Evolutionary conservation across 2,888 invertebrate species (phyloP), one percentile per base, ranked within the genome.

Genomic region (Habroteleia sp.): DNA sequence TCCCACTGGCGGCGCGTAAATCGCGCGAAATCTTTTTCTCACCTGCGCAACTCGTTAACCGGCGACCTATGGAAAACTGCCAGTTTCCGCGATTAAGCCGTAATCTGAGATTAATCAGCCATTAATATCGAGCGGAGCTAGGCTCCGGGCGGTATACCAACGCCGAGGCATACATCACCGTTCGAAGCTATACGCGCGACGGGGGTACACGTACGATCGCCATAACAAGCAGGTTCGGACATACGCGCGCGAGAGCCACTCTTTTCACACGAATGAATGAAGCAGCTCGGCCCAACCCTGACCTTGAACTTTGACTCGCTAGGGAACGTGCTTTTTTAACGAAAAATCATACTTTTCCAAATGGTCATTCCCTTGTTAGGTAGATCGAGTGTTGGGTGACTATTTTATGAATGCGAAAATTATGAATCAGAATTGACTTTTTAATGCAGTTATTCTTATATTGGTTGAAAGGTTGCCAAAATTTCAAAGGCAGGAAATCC

Each of bases 201-300:
- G 58, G 71, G 74, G 66, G 52, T 63, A 56, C 56, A 37, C 62
- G 42, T 52, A 65, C 31, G 60, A 33, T 35, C 56, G 52, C 68
- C 35, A 31, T 75, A 77, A 73, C 69, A 44, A 74, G 72, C 69
- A 17, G 63, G 46, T 44, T 42, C 35, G 29, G 27, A 14, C 63
- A 63, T 65, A 41, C 72, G 62, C 63, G 35, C 56, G 50, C 42
- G 14, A 69, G 71, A 79, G 77, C 76, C 76, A 75, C 71, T 76
- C 78, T 80, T 81, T 82, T 81, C 80, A 74, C 79, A 80, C 81
- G 79, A 80, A 79, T 82, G 81, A 83, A 83, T 83, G 82, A 81
- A 83, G 76, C 79, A 79, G 77, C 79, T 78, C 80, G 68, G 79
- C 81, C 82, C 82, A 81, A 76, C 77, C 76, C 79, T 82, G 81